Evolutionary conservation across 2,888 invertebrate species (phyloP).

Genomic region (Poecilobothrus nobilitatus): DNA sequence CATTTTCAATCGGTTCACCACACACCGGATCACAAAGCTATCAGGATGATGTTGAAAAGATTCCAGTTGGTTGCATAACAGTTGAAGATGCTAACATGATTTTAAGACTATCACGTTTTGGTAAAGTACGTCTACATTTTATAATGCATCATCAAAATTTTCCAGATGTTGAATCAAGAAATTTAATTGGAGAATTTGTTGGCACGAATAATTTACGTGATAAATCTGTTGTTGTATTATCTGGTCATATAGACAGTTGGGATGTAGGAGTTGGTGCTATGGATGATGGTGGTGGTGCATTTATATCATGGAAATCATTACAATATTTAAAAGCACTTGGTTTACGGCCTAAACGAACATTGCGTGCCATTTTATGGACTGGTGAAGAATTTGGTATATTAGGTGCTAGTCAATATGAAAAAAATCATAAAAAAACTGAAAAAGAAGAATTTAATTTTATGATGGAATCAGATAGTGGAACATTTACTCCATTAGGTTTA

Average conservation of each 20-base stretch:
- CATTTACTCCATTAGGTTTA: constrained; percentile 59
- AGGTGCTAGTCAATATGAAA: constrained; percentile 58
- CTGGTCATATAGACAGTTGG: constrained; percentile 82
- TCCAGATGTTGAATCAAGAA: constrained; percentile 55
- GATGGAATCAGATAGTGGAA: constrained; percentile 77
- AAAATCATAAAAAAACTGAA: constrained; percentile 36
- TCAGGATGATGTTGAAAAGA: constrained; percentile 50
- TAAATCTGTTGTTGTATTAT: constrained; percentile 56
- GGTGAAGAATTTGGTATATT: constrained; percentile 65
- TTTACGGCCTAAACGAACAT: constrained; percentile 59
- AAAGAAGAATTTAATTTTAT: constrained; percentile 60
- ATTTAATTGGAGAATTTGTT: constrained; percentile 61
- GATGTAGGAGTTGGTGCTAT: constrained; percentile 80
- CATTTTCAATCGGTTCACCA: constrained; percentile 66
- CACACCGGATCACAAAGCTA: constrained; percentile 69
- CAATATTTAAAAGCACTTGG: constrained; percentile 57
- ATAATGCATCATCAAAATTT: constrained; percentile 56
- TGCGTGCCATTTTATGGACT: constrained; percentile 71
- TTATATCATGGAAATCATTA: constrained; percentile 68
- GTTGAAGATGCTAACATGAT: constrained; percentile 70
- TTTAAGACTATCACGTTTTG: constrained; percentile 52
- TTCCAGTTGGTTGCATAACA: constrained; percentile 67
- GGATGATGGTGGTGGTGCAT: constrained; percentile 77
- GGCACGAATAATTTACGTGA: constrained; percentile 40
- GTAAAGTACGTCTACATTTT: constrained; percentile 50